phyloP scores from a whole-genome alignment of 64 coral and sea anemone genomes.

The Montipora cactus region DNA sequence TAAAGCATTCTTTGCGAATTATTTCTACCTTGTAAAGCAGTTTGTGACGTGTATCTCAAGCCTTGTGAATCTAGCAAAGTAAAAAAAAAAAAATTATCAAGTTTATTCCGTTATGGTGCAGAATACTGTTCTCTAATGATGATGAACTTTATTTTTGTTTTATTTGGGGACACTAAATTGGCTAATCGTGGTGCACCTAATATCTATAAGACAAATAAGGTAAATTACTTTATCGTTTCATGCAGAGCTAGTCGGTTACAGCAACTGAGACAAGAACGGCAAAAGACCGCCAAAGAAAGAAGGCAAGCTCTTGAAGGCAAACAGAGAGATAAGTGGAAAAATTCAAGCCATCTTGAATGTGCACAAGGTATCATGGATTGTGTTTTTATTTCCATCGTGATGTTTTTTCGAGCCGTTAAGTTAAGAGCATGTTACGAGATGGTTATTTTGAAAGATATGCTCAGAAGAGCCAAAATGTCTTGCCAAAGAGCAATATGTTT shows the following conservation, averaged over 20 bases:
- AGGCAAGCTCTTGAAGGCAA: conserved; percentile 63
- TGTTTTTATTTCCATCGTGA: neutral
- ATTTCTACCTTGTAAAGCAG: too few relatives aligned
- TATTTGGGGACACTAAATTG: neutral
- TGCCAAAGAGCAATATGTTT: too few relatives aligned
- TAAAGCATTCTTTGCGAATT: too few relatives aligned
- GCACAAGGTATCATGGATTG: conserved; percentile 37
- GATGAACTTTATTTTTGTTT: neutral
- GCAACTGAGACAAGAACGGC: conserved; percentile 74
- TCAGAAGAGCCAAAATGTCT: too few relatives aligned
- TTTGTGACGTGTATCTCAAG: too few relatives aligned
- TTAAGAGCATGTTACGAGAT: too few relatives aligned
- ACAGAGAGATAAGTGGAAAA: conserved; percentile 69
- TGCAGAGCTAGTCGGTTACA: conserved; percentile 79
- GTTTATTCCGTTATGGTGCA: too few relatives aligned
- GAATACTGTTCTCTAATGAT: too few relatives aligned
- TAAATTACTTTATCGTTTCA: neutral
- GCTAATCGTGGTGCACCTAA: neutral
- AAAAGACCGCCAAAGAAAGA: conserved; percentile 84
- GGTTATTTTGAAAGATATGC: too few relatives aligned
- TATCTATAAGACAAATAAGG: neutral
- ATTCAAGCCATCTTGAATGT: conserved; percentile 60
- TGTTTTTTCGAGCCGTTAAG: too few relatives aligned
- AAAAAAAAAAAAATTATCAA: too few relatives aligned
- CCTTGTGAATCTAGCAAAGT: too few relatives aligned